phyloP scores from a whole-genome alignment of 2,797 vertebrate genomes.

The Gorsachius magnificus region DNA sequence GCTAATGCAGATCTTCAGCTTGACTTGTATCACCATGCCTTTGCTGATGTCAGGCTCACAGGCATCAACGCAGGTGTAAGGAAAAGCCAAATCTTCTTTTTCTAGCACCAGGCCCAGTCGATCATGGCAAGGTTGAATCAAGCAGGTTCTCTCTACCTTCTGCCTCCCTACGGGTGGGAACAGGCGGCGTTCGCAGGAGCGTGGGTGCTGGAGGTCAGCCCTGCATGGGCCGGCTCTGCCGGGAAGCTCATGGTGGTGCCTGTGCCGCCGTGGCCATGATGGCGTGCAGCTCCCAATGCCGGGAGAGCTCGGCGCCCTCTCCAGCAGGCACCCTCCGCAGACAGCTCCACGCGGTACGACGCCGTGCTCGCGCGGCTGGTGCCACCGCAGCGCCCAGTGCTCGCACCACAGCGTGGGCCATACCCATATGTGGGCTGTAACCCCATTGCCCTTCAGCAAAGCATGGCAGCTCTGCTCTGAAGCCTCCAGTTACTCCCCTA shows the following conservation, averaged over 20 bases:
- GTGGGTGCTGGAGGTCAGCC: neutral
- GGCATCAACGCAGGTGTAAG: neutral
- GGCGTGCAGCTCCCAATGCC: accelerated
- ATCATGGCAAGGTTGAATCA: accelerated
- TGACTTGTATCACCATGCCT: neutral
- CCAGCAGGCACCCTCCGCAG: neutral
- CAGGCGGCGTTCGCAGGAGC: neutral
- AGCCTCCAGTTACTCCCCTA: neutral
- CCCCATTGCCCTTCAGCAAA: neutral
- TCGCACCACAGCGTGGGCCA: neutral
- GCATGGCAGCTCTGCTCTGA: neutral
- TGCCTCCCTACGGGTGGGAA: neutral
- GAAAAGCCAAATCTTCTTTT: neutral
- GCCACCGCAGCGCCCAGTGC: neutral
- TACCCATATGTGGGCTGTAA: neutral
- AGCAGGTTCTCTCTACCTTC: neutral
- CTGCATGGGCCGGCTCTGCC: neutral
- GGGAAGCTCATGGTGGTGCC: neutral
- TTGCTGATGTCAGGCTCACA: neutral
- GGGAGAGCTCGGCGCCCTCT: neutral
- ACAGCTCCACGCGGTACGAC: neutral
- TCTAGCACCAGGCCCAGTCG: neutral
- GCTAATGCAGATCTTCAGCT: neutral
- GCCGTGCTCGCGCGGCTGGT: neutral
- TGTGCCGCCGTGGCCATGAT: neutral